Percentiles rank a stretch among this genome's conserved stretches.
These are phyloP conservation scores for Drosophila mimica DNA, from an alignment of 2,888 invertebrate genomes.

Conservation along the genomic window DNA sequence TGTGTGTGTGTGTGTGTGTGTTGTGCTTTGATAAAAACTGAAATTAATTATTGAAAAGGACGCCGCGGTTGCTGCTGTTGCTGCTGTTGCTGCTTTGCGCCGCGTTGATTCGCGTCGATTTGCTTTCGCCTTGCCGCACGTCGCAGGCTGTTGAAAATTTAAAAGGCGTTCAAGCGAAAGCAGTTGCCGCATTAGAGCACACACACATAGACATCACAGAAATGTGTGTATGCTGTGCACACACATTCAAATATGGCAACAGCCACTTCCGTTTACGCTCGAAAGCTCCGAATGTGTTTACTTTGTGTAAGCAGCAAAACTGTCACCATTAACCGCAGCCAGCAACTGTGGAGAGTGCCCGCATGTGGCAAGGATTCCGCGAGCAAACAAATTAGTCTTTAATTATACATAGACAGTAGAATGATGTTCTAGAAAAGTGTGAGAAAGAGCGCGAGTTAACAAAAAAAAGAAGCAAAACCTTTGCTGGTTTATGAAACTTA, in stretches of 20 bases:
- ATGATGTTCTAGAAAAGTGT: constrained; percentile 15
- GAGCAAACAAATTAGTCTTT: constrained; percentile 72
- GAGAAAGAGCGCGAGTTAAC: constrained; percentile 5
- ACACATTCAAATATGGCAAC: constrained; percentile 14
- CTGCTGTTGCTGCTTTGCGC: constrained; percentile 14
- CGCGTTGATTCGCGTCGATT: constrained; percentile 36
- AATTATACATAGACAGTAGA: constrained; percentile 61
- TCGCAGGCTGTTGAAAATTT: constrained; percentile 68
- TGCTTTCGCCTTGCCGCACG: constrained; percentile 52
- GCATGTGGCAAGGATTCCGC: constrained; percentile 48
- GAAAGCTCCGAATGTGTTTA: constrained; percentile 65
- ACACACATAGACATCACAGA: constrained; percentile 24
- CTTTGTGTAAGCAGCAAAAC: constrained; percentile 67
- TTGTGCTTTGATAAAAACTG: constrained; percentile 77
- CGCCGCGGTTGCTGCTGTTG: constrained; percentile 33
- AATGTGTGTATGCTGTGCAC: background rate
- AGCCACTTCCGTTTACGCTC: constrained; percentile 66
- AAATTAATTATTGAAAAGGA: constrained; percentile 78
- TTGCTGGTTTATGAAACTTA: constrained; percentile 20
- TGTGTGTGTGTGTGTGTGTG: constrained; percentile 34
- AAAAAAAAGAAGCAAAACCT: constrained; percentile 11
- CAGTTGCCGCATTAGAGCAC: constrained; percentile 73
- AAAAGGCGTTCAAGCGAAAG: constrained; percentile 81
- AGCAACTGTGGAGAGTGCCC: constrained; percentile 45
- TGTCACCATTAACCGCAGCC: constrained; percentile 70